These are phyloP conservation scores for Elephas maximus DNA, from an alignment of 2,113 vertebrate genomes.

Conservation along the genomic window DNA sequence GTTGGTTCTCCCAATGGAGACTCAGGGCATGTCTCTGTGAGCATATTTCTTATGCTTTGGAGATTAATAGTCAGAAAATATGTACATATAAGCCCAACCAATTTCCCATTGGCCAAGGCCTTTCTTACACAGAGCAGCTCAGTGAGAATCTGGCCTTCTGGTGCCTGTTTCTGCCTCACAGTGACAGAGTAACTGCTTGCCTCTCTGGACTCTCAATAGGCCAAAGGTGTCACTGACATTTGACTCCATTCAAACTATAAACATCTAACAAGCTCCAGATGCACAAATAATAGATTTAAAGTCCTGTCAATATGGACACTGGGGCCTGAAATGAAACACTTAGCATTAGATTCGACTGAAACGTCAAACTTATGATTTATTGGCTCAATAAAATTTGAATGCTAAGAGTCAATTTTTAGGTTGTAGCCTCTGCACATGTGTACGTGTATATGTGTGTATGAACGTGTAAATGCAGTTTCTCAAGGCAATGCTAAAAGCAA, in stretches of 20 bases:
- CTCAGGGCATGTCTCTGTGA: neutral
- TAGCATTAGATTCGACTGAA: constrained; percentile 66
- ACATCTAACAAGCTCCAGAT: constrained; percentile 79
- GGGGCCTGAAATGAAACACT: constrained; percentile 78
- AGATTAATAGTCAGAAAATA: constrained; percentile 10
- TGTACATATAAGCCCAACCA: neutral
- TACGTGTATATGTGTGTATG: neutral
- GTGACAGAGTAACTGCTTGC: neutral
- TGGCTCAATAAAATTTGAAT: constrained; percentile 73
- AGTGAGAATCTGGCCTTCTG: neutral
- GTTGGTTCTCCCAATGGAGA: neutral
- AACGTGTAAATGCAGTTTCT: neutral
- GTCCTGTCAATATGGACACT: constrained; percentile 64
- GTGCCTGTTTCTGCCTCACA: neutral
- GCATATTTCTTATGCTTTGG: neutral
- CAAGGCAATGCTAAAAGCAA: constrained; percentile 4
- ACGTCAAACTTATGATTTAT: constrained; percentile 77
- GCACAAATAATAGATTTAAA: constrained; percentile 73
- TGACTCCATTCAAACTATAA: constrained; percentile 62
- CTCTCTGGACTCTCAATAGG: neutral
- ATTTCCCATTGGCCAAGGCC: neutral
- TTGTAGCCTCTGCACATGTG: neutral
- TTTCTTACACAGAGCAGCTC: neutral
- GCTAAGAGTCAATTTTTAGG: constrained; percentile 74
- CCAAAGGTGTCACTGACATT: constrained; percentile 68